Base-by-base conservation (phyloP, 2,797 vertebrate species). In the Scyliorhinus canicula region DNA sequence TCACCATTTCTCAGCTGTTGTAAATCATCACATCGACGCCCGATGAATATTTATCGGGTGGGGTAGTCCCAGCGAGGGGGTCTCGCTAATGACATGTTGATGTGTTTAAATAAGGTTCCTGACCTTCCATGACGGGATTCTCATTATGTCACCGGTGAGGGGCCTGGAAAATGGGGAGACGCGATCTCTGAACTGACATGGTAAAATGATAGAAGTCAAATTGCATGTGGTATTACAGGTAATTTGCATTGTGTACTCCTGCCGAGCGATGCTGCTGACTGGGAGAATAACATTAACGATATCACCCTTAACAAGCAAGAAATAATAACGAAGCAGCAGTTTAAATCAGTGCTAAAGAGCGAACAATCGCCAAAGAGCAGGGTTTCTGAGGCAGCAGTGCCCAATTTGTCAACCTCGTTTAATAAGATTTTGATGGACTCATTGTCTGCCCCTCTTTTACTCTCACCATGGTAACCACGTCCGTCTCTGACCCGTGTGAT, bases 371-470 rank as follows among this genome's bases (percentile, higher is more conserved):
- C 60, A 65, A 65, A 24, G 21, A n/a, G 9, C n/a, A n/a, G 57
- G 31, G 40, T 28, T 60, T 93, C 40, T 93, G 88, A 24, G 4
- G 88, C 3, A 21, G 88, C 88, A 26, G 8, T n/a, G 57, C 6
- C 21, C n/a, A 44, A 93, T 63, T 95, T 95, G 69, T 85, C 26
- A 50, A 95, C 86, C n/a, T 40, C 12, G 0, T 63, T 67, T 31
- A 31, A 71, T 12, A 67, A 71, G 24, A 82, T 95, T 47, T 1
- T 19, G 77, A 52, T 21, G n/a, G n/a, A 52, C 12, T n/a, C 0
- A 0, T 55, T 84, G 82, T 71, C 60, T 60, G 24, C 47, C 79
- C 95, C 0, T 0, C 11, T 57, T 57, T 67, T 77, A 14, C 4
- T 11, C 47, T 95, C 67, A n/a, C 52, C 52, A n/a, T 2, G 12